Percentiles rank a stretch among this genome's conserved stretches.
These are phyloP conservation scores for Rhynchotus rufescens DNA, from an alignment of 2,797 vertebrate genomes.

Conservation along the genomic window DNA sequence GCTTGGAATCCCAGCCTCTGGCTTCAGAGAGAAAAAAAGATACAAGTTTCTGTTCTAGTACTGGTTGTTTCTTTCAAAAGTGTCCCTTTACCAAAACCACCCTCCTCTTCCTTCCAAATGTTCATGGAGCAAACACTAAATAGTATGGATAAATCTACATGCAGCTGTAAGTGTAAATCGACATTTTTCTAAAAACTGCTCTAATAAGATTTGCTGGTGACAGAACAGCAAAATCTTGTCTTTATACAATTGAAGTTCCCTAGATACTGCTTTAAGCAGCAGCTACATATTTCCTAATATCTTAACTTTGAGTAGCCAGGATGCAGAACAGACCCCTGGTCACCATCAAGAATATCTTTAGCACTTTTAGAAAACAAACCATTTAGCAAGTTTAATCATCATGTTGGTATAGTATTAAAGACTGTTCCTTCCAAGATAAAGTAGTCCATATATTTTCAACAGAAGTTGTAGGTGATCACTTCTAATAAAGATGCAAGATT, in stretches of 20 bases:
- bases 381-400: background rate
- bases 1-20: slow-evolving; percentile 22
- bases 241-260: background rate
- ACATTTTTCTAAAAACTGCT: slow-evolving; percentile 27
- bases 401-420: background rate
- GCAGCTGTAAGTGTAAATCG: slow-evolving; percentile 43
- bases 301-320: background rate
- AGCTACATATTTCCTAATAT: background rate
- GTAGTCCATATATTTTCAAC: background rate
- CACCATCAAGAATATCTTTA: background rate
- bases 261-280: background rate
- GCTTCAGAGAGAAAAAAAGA: slow-evolving; percentile 36
- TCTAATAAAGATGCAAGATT: background rate
- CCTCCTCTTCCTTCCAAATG: slow-evolving; percentile 74
- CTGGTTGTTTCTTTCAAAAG: slow-evolving; percentile 74
- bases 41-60: slow-evolving; percentile 33
- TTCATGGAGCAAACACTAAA: slow-evolving; percentile 62
- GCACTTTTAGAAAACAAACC: background rate
- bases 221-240: slow-evolving; percentile 11
- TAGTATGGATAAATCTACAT: slow-evolving; percentile 30
- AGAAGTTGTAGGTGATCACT: background rate
- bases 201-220: slow-evolving; percentile 33
- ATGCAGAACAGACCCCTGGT: background rate
- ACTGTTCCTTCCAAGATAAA: background rate
- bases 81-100: slow-evolving; percentile 5